Conservation (phyloP, 2,797 vertebrate species). For the Chelon auratus region DNA sequence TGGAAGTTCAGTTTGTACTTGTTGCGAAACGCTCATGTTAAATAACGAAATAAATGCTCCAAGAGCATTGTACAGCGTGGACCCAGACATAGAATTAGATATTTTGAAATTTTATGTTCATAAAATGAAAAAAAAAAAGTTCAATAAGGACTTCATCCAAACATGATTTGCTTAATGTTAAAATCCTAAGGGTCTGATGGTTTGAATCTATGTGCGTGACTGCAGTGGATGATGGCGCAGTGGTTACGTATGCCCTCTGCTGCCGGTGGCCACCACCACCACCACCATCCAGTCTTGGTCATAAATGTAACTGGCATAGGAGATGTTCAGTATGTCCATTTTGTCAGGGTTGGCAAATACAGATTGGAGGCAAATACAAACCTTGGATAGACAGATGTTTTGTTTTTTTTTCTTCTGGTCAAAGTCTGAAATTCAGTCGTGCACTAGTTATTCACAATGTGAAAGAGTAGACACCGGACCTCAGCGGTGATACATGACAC, state of each 20-base stretch:
- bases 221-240: conserved; percentile 29
- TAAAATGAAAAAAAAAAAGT: too few relatives aligned
- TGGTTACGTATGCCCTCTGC: conserved; percentile 2
- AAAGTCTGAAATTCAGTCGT: neutral
- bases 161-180: neutral
- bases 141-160: too few relatives aligned
- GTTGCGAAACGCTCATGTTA: neutral
- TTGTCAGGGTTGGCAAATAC: neutral
- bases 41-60: neutral
- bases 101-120: neutral
- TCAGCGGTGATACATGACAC: conserved; percentile 29
- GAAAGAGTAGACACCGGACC: conserved; percentile 1
- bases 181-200: neutral
- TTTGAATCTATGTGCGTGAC: neutral
- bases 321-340: too few relatives aligned
- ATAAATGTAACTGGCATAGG: neutral
- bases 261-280: neutral
- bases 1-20: neutral
- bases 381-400: neutral
- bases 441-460: neutral
- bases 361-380: neutral
- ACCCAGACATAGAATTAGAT: neutral
- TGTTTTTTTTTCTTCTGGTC: neutral
- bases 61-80: neutral
- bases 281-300: conserved; percentile 10